Evolutionary conservation across 1,140 invertebrate genomes (phyloP), one percentile per base, ranked within the genome.

Genomic region (Bombus waltoni): DNA sequence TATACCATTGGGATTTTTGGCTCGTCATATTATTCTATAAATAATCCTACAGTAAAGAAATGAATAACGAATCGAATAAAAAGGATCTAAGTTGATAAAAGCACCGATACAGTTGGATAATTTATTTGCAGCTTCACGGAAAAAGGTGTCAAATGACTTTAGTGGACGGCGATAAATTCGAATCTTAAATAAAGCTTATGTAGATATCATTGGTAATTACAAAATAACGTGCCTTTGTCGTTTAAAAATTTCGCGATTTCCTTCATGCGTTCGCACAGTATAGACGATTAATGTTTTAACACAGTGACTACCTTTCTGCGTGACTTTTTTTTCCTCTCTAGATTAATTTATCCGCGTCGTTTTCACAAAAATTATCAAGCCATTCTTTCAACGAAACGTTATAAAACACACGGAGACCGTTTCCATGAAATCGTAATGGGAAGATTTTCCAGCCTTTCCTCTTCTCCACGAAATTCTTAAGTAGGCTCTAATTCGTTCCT

Each of bases 261-360:
- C 38, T 28, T 77, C 13, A 9, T 25, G 8, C 10, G 28, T 3
- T n/a, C n/a, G 42, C 65, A 35, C 32, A 35, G 8, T 66, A 35
- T 18, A 5, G 15, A 25, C 75, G 75, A 77, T 77, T 77, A 77
- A 77, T 77, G 57, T 25, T 62, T 32, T 38, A 42, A 40, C 75
- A 38, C 53, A 76, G 15, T 15, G 18, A 18, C 28, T 32, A 59
- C 25, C 40, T 62, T 65, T 8, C 57, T 42, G 57, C 75, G 75
- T 42, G 75, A 77, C 57, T 42, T n/a, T 25, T 18, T 59, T 53
- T 8, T 28, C 57, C n/a, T 35, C 15, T n/a, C 9, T 40, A 18
- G 38, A 62, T 42, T 62, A 77, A 77, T 77, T 65, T 62, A 18
- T 32, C 38, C 2, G 5, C 38, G 38, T 77, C 18, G 18, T 77